Base-by-base conservation (phyloP, 2,888 invertebrate genomes). In the Cylindroiulus punctatus region DNA sequence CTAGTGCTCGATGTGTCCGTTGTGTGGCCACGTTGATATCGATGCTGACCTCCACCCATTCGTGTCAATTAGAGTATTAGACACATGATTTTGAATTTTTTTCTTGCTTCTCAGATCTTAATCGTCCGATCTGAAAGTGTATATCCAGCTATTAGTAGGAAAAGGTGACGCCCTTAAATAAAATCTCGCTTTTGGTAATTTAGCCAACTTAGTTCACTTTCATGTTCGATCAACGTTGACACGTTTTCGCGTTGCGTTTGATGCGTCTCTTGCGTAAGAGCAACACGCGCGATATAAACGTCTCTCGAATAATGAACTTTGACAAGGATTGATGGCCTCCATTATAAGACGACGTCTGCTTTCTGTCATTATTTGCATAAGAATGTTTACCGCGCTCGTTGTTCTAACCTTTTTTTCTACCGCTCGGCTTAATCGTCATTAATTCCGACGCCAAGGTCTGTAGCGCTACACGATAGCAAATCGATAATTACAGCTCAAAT, bases 311-410 rank as follows among this genome's bases (percentile, higher is more conserved):
- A 84, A 84, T 36, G 65, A 47, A 85, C 30, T 85, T 85, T 85
- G 85, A 85, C 85, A 85, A 57, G 85, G 85, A 85, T 85, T 85
- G 85, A 85, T 85, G 47, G 65, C 57, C 52, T 85, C 85, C 85
- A 85, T 85, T 85, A 57, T 57, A 85, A 85, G 65, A 85, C 44
- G 57, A 57, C 85, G 52, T 10, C 85, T 85, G 57, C 32, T 85
- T 84, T 84, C 42, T 84, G 40, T 42, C 81, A 81, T 22, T 81
- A 81, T 81, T 81, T 81, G 81, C 81, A 81, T 81, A 81, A 40
- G 81, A 81, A 81, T 81, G 81, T 81, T 26, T 81, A 81, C 81
- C 81, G 26, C 81, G 47, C 47, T n/a, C 57, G 57, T 57, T 57
- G 57, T 57, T 57, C n/a, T 47, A 47, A 17, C 4, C 47, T 47